Evolutionary conservation across 2,888 invertebrate genomes (phyloP).

Genomic region (Odontomyia ornata): DNA sequence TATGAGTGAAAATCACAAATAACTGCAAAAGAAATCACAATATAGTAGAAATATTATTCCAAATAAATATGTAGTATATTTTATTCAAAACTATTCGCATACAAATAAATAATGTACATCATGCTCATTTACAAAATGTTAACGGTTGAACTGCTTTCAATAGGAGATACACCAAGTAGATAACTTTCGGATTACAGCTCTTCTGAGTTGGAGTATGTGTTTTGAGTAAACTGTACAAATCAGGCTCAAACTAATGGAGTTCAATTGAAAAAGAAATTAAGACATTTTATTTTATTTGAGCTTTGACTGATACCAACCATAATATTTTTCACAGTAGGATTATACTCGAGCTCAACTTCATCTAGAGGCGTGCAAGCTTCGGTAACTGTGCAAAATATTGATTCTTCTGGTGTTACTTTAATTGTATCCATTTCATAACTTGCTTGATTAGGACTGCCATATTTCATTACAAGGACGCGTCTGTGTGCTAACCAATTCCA

Average conservation of each 20-base stretch:
- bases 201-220: not conserved
- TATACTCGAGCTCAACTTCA: conserved; percentile 54
- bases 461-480: conserved; percentile 56
- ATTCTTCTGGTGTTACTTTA: conserved; percentile 57
- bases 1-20: too few relatives aligned
- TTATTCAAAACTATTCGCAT: too few relatives aligned
- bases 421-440: conserved; percentile 54
- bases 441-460: conserved; percentile 54
- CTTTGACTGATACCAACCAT: not conserved
- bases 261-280: not conserved
- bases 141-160: conserved; percentile 19
- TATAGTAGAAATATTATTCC: too few relatives aligned
- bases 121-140: conserved; percentile 15
- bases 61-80: too few relatives aligned
- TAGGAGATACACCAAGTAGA: not conserved
- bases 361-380: conserved; percentile 58
- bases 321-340: conserved; percentile 58
- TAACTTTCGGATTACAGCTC: not conserved
- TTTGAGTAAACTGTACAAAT: not conserved
- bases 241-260: conserved; percentile 23
- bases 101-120: not conserved
- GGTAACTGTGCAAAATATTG: conserved; percentile 57
- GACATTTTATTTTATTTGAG: too few relatives aligned
- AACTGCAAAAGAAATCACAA: too few relatives aligned
- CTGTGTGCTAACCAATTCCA: conserved; percentile 60